Evolutionary conservation across 2,113 vertebrate genomes (phyloP).

Genomic region (Taurulus bubalis): DNA sequence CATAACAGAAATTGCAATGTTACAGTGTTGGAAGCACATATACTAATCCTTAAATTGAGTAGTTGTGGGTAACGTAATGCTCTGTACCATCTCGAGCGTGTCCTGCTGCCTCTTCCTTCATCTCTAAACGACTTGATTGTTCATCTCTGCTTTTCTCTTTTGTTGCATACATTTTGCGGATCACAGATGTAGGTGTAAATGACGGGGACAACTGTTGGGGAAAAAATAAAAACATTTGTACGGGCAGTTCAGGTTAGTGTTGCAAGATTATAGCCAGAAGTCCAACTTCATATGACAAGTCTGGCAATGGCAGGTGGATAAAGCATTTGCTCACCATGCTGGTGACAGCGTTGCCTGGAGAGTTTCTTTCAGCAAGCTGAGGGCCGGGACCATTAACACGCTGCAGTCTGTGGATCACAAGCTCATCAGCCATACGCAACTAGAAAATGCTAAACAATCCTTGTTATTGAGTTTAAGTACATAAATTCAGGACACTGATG

Average conservation of each 20-base stretch:
- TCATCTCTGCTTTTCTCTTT: constrained; percentile 97
- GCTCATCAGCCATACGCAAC: not conserved
- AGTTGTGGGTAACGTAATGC: not conserved
- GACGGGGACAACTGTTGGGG: constrained; percentile 91
- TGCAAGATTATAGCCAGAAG: not conserved
- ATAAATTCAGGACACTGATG: not conserved
- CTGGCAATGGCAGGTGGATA: not conserved
- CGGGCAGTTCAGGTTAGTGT: not conserved
- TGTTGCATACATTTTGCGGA: constrained; percentile 98
- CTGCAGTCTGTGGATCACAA: constrained; percentile 83
- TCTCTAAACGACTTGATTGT: constrained; percentile 81
- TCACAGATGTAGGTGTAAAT: constrained; percentile 98
- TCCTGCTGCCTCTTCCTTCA: constrained; percentile 85
- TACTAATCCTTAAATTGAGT: not conserved
- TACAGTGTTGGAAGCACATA: not conserved
- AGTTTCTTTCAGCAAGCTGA: constrained; percentile 87
- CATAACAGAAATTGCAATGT: constrained; percentile 7
- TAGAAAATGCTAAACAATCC: not conserved
- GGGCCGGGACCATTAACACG: constrained; percentile 86
- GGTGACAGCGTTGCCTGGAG: constrained; percentile 90
- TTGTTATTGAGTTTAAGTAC: not conserved
- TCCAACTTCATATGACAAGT: not conserved
- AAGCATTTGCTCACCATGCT: constrained; percentile 89
- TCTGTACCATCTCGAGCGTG: constrained; percentile 88
- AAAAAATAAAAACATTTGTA: not conserved